phyloP scores from a whole-genome alignment of 2,888 invertebrate genomes.

The Heliconius cydno region DNA sequence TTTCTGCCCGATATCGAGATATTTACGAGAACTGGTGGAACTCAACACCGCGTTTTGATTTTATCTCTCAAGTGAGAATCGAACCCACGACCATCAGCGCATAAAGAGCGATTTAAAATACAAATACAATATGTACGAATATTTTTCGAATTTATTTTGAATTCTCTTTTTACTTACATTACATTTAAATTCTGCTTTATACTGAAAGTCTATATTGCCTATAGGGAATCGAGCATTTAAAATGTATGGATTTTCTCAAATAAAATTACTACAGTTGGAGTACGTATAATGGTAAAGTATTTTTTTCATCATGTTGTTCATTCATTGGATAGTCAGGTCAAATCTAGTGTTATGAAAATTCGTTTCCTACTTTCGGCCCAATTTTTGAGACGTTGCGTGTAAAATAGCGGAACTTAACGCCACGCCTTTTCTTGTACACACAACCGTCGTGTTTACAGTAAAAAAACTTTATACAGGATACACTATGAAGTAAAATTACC shows the following conservation, averaged over 20 bases:
- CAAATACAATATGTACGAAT: background rate
- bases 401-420: no score
- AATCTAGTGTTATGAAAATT: no score
- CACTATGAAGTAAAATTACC: no score
- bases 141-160: background rate
- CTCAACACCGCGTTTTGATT: background rate
- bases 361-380: no score
- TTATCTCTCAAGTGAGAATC: background rate
- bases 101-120: background rate
- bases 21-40: background rate
- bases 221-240: constrained; percentile 1
- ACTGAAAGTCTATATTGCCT: constrained; percentile 1
- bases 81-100: background rate
- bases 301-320: background rate
- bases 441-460: background rate
- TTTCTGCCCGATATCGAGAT: no score
- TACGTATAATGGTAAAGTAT: background rate
- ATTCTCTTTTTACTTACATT: constrained; percentile 1
- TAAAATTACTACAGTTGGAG: background rate
- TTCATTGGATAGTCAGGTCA: no score
- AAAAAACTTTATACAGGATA: no score
- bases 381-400: no score
- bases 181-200: constrained; percentile 7
- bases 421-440: background rate
- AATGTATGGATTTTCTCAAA: constrained; percentile 13